Conservation (phyloP, 2,797 vertebrate genomes). For the Pseudomugil gertrudae region DNA sequence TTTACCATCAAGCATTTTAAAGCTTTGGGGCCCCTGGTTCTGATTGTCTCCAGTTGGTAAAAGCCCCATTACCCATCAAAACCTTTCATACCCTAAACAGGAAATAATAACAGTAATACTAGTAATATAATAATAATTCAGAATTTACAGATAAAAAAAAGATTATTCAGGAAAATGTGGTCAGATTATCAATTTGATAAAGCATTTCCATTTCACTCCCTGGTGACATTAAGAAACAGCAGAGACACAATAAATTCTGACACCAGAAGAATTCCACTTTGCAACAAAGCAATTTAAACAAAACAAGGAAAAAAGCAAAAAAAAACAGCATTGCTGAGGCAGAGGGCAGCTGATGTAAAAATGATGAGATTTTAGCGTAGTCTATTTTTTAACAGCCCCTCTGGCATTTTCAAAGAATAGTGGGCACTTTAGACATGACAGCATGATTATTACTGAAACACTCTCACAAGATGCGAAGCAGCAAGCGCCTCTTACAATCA, state of each 20-base stretch:
- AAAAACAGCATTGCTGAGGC: constrained; percentile 12
- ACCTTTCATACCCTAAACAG: constrained; percentile 16
- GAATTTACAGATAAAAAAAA: constrained; percentile 38
- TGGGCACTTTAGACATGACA: constrained; percentile 33
- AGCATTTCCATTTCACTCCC: constrained; percentile 10
- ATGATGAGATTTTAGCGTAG: constrained; percentile 20
- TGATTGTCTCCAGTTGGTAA: constrained; percentile 70
- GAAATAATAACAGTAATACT: constrained; percentile 1
- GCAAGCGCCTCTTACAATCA: constrained; percentile 29
- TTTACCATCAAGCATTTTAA: constrained; percentile 44
- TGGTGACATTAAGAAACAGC: constrained; percentile 21
- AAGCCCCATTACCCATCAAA: constrained; percentile 37
- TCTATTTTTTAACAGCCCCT: constrained; percentile 6
- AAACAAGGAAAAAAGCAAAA: too few relatives aligned
- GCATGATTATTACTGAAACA: constrained; percentile 26
- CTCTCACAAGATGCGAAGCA: constrained; percentile 31
- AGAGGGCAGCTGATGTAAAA: constrained; percentile 26
- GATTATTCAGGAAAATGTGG: constrained; percentile 4
- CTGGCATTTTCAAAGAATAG: constrained; percentile 34
- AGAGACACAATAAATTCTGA: neutral
- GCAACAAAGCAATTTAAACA: neutral
- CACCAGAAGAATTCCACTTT: constrained; percentile 1
- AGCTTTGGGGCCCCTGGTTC: constrained; percentile 65
- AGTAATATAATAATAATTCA: constrained; percentile 4
- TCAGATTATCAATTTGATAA: constrained; percentile 10